Evolutionary conservation across 2,888 invertebrate genomes (phyloP).

Genomic region (Macrophya annulata): DNA sequence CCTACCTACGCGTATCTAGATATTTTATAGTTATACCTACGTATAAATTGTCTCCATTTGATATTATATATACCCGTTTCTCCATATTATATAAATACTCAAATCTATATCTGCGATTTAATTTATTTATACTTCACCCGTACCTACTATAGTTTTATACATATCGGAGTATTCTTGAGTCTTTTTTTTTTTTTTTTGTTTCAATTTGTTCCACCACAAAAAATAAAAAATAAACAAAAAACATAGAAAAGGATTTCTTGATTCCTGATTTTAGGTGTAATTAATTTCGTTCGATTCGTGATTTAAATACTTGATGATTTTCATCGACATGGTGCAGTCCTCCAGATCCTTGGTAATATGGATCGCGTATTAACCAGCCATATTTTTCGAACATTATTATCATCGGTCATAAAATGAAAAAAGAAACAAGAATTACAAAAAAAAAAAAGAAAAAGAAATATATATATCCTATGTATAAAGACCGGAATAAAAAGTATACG

Average conservation of each 20-base stretch:
- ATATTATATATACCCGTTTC: not conserved
- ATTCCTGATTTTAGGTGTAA: too few species aligned
- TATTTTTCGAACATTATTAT: conserved; percentile 13
- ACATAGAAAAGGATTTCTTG: too few species aligned
- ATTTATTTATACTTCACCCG: too few species aligned
- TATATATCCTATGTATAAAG: not conserved
- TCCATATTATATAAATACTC: not conserved
- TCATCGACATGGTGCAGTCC: not conserved
- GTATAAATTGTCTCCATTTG: not conserved
- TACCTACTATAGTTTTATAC: too few species aligned
- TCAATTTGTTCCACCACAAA: not conserved
- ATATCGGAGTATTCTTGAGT: too few species aligned
- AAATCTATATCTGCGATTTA: not conserved
- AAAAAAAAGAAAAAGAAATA: not conserved
- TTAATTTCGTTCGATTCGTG: not conserved
- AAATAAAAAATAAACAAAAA: not conserved
- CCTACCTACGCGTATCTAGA: not conserved
- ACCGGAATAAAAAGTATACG: conserved; percentile 44
- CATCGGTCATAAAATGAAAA: conserved; percentile 30
- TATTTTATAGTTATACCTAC: not conserved
- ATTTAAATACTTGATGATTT: too few species aligned
- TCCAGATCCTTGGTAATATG: not conserved
- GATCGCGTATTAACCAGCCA: not conserved
- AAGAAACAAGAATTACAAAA: too few species aligned
- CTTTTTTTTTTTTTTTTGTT: too few species aligned